Evolutionary conservation across 2,113 vertebrate species (phyloP).

Genomic region (Callipepla squamata): DNA sequence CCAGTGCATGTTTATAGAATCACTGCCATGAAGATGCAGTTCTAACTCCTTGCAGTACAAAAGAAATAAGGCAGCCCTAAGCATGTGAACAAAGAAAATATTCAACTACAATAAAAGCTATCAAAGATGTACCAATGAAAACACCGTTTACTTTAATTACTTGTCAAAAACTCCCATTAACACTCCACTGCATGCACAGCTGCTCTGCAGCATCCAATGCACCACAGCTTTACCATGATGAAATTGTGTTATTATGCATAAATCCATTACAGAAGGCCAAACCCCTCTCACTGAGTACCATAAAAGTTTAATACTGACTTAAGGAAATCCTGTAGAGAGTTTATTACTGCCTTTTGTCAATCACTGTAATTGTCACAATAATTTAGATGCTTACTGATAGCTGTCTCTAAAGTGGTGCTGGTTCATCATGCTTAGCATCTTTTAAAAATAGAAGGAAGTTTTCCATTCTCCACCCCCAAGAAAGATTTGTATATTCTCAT

Average conservation of each 20-base stretch:
- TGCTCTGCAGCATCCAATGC: accelerated
- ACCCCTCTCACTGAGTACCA: not conserved
- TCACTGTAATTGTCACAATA: not conserved
- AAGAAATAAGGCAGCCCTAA: constrained; percentile 54
- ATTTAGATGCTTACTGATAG: not conserved
- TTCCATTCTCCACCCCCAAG: not conserved
- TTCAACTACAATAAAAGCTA: constrained; percentile 6
- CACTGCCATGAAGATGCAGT: constrained; percentile 63
- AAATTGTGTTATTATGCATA: not conserved
- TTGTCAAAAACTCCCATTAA: not conserved
- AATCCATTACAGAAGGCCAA: accelerated
- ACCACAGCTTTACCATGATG: no score
- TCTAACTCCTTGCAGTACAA: constrained; percentile 50
- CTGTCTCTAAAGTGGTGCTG: not conserved
- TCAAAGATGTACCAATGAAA: not conserved
- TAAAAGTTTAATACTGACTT: not conserved
- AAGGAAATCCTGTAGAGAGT: not conserved
- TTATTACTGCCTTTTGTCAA: not conserved
- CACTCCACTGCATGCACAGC: not conserved
- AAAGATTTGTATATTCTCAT: not conserved
- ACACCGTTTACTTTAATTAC: constrained; percentile 16
- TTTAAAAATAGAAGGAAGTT: not conserved
- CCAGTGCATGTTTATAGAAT: constrained; percentile 72
- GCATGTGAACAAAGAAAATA: constrained; percentile 22
- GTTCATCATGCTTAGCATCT: not conserved